These are phyloP conservation scores for Eupithecia exiguata DNA, from an alignment of 2,888 invertebrate genomes.

Conservation along the genomic window DNA sequence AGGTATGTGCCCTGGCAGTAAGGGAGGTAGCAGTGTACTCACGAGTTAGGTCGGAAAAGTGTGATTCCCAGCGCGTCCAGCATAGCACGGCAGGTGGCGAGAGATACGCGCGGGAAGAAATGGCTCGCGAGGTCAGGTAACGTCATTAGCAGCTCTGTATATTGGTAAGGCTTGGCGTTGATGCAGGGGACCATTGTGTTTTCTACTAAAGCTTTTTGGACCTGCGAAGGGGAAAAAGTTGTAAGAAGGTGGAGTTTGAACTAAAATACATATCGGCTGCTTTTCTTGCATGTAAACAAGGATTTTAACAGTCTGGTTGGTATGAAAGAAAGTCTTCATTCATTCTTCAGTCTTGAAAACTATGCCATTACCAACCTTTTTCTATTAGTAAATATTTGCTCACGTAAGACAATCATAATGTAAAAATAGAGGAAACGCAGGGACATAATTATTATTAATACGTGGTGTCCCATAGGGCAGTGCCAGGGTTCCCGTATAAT, in stretches of 20 bases:
- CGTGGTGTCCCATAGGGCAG: background rate
- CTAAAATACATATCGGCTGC: background rate
- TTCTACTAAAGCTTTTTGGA: slow-evolving; percentile 91
- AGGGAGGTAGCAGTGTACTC: slow-evolving; percentile 62
- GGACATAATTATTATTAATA: background rate
- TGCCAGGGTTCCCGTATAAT: background rate
- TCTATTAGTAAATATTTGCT: background rate
- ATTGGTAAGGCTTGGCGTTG: slow-evolving; percentile 93
- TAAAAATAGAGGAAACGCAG: background rate
- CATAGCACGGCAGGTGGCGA: slow-evolving; percentile 90
- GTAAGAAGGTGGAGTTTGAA: background rate
- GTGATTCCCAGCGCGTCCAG: slow-evolving; percentile 91
- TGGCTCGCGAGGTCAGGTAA: slow-evolving; percentile 91
- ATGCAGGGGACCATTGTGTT: slow-evolving; percentile 93
- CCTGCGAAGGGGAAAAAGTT: slow-evolving; percentile 61
- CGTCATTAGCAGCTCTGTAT: slow-evolving; percentile 92
- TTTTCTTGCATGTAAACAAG: background rate
- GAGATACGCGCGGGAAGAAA: slow-evolving; percentile 90
- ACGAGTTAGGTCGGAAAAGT: slow-evolving; percentile 93
- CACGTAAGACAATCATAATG: background rate
- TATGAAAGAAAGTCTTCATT: too few relatives aligned
- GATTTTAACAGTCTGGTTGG: background rate
- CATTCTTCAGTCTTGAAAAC: too few relatives aligned
- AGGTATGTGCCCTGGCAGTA: background rate
- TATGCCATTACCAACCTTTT: background rate